Base-by-base conservation (phyloP, 2,113 vertebrate genomes). In the Marmota monax region DNA sequence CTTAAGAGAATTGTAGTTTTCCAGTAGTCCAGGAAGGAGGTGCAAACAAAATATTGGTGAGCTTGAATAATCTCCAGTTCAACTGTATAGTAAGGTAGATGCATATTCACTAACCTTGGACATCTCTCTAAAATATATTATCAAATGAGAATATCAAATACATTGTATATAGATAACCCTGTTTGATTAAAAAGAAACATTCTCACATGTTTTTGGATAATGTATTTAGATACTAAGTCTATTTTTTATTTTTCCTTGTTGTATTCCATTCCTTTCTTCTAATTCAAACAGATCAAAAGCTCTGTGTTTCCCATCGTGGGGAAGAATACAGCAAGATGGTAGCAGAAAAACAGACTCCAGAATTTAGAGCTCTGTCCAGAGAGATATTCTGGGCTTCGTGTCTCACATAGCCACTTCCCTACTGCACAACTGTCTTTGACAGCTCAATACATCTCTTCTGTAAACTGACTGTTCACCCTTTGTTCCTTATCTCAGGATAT, bases 41-140 rank as follows among this genome's bases (percentile, higher is more conserved):
- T 6, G 16, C 45, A 70, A 82, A 48, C 37, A 84, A 87, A 61
- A 90, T 58, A 61, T 8, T 17, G 34, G 65, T 51, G 34, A 17
- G 22, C 65, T 87, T 58, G 86, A 45, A 90, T 90, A 25, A 86
- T 73, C 51, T 95, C 76, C 18, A 58, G 39, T 29, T 85, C 78
- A 85, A 7, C 7, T 67, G 32, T 27, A 56, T 37, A 73, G 18
- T 25, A 22, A 96, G 42, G 22, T 16, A 86, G 27, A 53, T 45
- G 72, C 16, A 18, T 32, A 39, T 32, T 78, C 61, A 74, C 29
- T 67, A 74, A 69, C 27, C 10, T 61, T 63, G 22, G 72, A 22
- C 45, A 25, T 29, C 2, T 65, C 9, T 82, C 16, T 73, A 25
- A 27, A 86, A 37, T 32, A 16, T 25, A 74, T 48, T n/a, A 65